Evolutionary conservation across 2,113 vertebrate genomes (phyloP).

Genomic region (Macquaria australasica): DNA sequence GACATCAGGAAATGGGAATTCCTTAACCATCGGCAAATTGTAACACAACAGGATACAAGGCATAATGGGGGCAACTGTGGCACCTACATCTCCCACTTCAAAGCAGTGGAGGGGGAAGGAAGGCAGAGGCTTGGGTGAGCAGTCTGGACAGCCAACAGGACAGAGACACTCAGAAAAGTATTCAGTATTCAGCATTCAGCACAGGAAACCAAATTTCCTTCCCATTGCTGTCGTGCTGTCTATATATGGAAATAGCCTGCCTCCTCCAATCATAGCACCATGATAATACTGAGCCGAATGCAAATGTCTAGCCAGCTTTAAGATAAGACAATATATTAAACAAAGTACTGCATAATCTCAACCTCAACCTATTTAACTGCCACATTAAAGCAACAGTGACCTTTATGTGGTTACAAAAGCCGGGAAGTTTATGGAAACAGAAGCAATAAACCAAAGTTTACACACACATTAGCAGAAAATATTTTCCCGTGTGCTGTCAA

Average conservation of each 20-base stretch:
- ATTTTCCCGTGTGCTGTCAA: constrained; percentile 11
- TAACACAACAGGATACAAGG: constrained; percentile 77
- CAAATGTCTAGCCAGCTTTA: constrained; percentile 25
- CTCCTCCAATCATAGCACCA: constrained; percentile 24
- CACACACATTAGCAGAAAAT: constrained; percentile 37
- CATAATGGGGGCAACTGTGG: constrained; percentile 51
- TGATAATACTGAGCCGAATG: constrained; percentile 5
- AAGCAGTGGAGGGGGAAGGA: constrained; percentile 64
- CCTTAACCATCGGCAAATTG: constrained; percentile 37
- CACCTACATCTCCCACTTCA: constrained; percentile 38
- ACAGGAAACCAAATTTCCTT: constrained; percentile 80
- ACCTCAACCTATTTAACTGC: constrained; percentile 37
- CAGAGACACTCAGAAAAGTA: constrained; percentile 59
- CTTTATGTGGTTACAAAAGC: constrained; percentile 41
- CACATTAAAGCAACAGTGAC: constrained; percentile 53
- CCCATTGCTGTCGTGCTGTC: constrained; percentile 53
- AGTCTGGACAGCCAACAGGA: constrained; percentile 54
- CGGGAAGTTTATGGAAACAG: constrained; percentile 39
- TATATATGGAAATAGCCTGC: constrained; percentile 68
- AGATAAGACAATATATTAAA: constrained; percentile 39
- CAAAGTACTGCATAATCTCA: constrained; percentile 30
- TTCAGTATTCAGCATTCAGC: constrained; percentile 60
- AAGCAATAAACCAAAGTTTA: constrained; percentile 43
- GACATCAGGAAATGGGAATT: constrained; percentile 66
- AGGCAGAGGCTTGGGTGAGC: constrained; percentile 50